phyloP scores from a whole-genome alignment of 2,113 vertebrate species.

The Misgurnus mizolepis region DNA sequence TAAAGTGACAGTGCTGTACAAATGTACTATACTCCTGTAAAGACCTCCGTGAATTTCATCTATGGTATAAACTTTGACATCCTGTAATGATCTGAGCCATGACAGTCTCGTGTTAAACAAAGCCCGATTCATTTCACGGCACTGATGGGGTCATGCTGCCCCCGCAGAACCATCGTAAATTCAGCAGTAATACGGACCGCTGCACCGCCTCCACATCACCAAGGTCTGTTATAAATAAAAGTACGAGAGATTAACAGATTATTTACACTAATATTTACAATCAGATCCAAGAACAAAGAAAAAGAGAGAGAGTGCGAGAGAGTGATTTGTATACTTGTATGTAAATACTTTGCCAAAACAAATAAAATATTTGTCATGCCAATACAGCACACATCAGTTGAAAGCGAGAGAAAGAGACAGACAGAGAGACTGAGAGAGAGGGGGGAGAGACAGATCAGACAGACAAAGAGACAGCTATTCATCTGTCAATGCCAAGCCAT shows the following conservation, averaged over 20 bases:
- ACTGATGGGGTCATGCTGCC: slow-evolving; percentile 11
- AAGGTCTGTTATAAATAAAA: neutral
- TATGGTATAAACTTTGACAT: neutral
- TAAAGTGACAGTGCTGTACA: too few species aligned
- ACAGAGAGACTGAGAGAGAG: neutral
- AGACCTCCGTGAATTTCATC: too few species aligned
- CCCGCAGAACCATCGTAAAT: neutral
- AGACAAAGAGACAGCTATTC: slow-evolving; percentile 16
- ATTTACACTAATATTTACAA: neutral
- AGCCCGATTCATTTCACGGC: neutral
- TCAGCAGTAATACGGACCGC: neutral
- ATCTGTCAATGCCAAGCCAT: neutral
- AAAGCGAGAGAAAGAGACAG: neutral
- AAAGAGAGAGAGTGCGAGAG: neutral
- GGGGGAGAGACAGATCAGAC: neutral
- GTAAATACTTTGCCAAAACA: neutral
- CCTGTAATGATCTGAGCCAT: neutral
- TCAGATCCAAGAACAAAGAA: neutral
- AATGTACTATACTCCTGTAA: too few species aligned
- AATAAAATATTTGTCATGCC: neutral
- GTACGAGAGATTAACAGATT: neutral
- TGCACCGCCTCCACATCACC: neutral
- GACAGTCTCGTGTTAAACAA: slow-evolving; percentile 13
- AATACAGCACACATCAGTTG: neutral
- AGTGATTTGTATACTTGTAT: neutral